These are phyloP conservation scores for Sternotherus odoratus DNA, from an alignment of 2,797 vertebrate genomes.

Conservation along the genomic window DNA sequence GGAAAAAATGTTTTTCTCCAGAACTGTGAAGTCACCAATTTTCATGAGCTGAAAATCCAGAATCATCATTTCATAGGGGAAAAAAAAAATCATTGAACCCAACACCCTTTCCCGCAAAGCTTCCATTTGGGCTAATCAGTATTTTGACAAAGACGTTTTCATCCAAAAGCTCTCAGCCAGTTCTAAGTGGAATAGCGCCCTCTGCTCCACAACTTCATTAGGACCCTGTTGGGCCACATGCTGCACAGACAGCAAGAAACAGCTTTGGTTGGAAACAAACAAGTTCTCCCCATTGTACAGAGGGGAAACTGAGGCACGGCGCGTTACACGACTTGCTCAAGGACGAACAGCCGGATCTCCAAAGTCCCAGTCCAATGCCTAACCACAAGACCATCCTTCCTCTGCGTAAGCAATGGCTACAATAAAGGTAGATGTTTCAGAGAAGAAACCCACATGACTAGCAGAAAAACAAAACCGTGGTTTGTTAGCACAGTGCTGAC, in stretches of 20 bases:
- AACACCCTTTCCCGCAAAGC: not conserved
- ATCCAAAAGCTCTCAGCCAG: not conserved
- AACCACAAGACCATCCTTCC: not conserved
- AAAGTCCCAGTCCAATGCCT: not conserved
- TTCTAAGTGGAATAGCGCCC: not conserved
- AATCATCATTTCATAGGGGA: not conserved
- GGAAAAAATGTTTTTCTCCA: not conserved
- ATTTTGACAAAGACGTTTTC: not conserved
- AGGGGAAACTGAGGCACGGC: not conserved
- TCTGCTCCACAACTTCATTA: not conserved
- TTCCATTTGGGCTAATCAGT: not conserved
- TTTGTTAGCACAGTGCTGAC: slow-evolving; percentile 66
- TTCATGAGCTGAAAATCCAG: not conserved
- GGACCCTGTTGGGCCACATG: too few species aligned
- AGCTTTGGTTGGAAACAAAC: not conserved
- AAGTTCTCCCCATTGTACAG: not conserved
- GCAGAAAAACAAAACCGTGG: accelerated
- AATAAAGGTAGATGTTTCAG: not conserved
- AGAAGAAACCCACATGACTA: not conserved
- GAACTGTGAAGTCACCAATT: not conserved
- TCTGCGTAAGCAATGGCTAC: not conserved
- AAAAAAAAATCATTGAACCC: not conserved
- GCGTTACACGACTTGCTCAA: not conserved
- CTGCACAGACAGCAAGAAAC: not conserved
- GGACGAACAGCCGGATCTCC: not conserved